Evolutionary conservation across 2,797 vertebrate species (phyloP), one percentile per base, ranked within the genome.

Genomic region (Trachops cirrhosus): DNA sequence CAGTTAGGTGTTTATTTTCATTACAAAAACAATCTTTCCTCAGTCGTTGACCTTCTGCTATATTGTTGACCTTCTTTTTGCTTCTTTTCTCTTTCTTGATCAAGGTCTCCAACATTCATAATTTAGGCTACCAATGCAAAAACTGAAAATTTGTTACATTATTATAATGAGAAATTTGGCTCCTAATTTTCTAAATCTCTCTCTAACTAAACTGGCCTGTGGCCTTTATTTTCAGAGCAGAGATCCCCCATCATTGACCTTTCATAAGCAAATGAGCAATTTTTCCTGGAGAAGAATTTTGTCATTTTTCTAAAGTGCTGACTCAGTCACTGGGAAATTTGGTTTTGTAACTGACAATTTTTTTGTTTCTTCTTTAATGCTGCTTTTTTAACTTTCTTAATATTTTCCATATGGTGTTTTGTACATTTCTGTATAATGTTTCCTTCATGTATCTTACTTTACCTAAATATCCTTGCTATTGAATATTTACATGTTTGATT

Each of bases 291-390:
- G 78, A 52, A 93, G 67, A 94, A 64, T 59, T 89, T 77, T 64
- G 29, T 80, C 34, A 67, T 89, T 89, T 34, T 95, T 89, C 19
- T 70, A 89, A 94, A 94, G 50, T 96, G 86, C 89, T 95, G 87
- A 93, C 18, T n/a, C 14, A 75, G 48, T 75, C 41, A 26, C 50
- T 57, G 39, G 74, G 73, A 78, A 91, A 78, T 91, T 87, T 91
- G 22, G n/a, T 59, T 50, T 93, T 52, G 15, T 73, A 87, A 95
- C 44, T 71, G 34, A 73, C 46, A 59, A 50, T 6, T 71, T 29
- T 89, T 93, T 67, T 91, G n/a, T 83, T 52, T 59, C 71, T 73
- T 50, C 68, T 57, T 71, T 46, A 57, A 50, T 73, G n/a, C 16
- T 77, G 68, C 50, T 41, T 82, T 83, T 85, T 34, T 5, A 64